Evolutionary conservation across 2,113 vertebrate species (phyloP), one percentile per base, ranked within the genome.

Genomic region (Anoura caudifer): DNA sequence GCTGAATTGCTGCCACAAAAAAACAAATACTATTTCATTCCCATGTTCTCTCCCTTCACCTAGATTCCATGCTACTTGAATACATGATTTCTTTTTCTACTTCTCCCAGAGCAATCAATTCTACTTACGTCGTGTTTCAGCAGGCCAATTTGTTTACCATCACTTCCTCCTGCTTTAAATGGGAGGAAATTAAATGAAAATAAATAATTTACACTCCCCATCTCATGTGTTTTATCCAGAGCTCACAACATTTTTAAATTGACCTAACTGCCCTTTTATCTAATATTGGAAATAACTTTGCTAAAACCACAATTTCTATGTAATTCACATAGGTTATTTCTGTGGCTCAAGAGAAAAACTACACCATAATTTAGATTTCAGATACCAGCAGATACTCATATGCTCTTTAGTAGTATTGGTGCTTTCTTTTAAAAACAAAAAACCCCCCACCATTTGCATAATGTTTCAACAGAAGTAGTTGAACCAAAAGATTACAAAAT

Each of bases 121-220:
- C 50, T 86, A 61, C 69, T 50, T 69, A 81, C 20, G 14, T 28
- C 70, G 22, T 19, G 63, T 86, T 89, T 54, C 24, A 69, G 28
- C 26, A n/a, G 47, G 94, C n/a, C 45, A n/a, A 4, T 33, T 16
- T 81, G 36, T 90, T 95, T 75, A 82, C 16, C 45, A 79, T 19
- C 16, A 83, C 20, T 72, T 85, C 43, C 22, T n/a, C n/a, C 72
- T 89, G 17, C 33, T 97, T 92, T 94, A 89, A 91, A 70, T 86
- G 41, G 50, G 13, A 72, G 70, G 31, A 94, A 65, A 82, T 28
- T 84, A 93, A 91, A 81, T 73, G 61, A 87, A 96, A 87, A 94
- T 33, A 95, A 96, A 87, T 72, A 47, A 76, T 45, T 80, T 47
- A 45, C 75, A 22, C 16, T 17, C 24, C 52, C 14, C 52, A 36